Base-by-base conservation (phyloP, 2,113 vertebrate species). In the Oceanodroma tethys region DNA sequence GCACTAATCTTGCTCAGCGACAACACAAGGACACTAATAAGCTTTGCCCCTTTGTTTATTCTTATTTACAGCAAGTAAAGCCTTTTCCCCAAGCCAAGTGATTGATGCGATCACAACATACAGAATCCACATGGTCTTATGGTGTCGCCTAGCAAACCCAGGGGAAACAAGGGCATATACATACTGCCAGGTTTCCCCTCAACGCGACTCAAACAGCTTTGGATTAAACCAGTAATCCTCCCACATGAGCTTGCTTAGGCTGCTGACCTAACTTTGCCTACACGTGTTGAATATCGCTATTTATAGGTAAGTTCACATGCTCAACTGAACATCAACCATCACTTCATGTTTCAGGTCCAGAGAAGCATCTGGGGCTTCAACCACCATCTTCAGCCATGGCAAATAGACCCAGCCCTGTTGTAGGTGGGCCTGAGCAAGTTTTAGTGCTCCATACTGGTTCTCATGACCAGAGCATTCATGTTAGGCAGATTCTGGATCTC, bases 31-130 rank as follows among this genome's bases (percentile, higher is more conserved):
- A 92, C 85, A 84, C 56, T 96, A 96, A 96, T 92, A 94, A 96
- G 93, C 95, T 96, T 97, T 97, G 60, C 59, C 71, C 52, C 79
- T 88, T 86, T 93, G 83, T 79, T 95, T 82, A 92, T 93, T 92
- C 88, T 87, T 72, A 60, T 63, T 84, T 81, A 82, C 4, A 16
- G 30, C 13, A 29, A 89, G 84, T 1, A 59, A 90, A 81, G 79
- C 74, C 45, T 96, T 95, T 80, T 50, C 68, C 27, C 48, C 71
- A 55, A 40, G 93, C 78, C 81, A 40, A 50, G 55, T 0, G 23
- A 66, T 74, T 3, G 23, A 85, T 13, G 40, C 0, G 1, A 40
- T 65, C 90, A 23, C 66, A 88, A 92, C 55, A 2, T 78, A 94
- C 85, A 95, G 90, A 90, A 90, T 6, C 34, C 55, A 66, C 87